These are phyloP conservation scores for Lasioglossum villosulum DNA, from an alignment of 2,888 invertebrate species.

Conservation along the genomic window DNA sequence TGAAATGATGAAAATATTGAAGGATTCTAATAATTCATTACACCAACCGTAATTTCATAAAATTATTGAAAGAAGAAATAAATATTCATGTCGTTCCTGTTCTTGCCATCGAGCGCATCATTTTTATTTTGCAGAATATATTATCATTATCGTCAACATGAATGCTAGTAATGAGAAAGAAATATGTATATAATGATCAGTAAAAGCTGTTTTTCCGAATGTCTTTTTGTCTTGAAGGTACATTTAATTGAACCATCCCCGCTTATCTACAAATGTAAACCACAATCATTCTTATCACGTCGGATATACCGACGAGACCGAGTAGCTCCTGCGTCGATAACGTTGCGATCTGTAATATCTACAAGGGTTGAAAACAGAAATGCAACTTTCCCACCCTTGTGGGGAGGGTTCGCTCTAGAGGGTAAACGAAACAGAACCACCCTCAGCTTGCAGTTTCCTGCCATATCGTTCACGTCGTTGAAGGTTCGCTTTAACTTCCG, in stretches of 20 bases:
- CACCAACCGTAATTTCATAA: too few relatives aligned
- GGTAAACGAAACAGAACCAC: conserved; percentile 30
- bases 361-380: conserved; percentile 13
- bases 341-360: conserved; percentile 40
- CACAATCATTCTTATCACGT: background rate
- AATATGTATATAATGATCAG: background rate
- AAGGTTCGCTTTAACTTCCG: background rate
- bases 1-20: too few relatives aligned
- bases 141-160: background rate
- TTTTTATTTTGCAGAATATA: too few relatives aligned
- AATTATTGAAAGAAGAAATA: too few relatives aligned
- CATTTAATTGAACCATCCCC: background rate
- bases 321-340: conserved; percentile 54
- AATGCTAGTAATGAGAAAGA: background rate
- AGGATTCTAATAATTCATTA: too few relatives aligned
- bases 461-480: background rate
- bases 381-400: conserved; percentile 37
- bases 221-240: background rate
- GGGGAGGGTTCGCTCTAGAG: background rate
- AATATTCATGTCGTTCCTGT: too few relatives aligned
- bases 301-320: background rate
- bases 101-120: too few relatives aligned
- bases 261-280: conserved; percentile 10
- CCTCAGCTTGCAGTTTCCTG: conserved; percentile 3
- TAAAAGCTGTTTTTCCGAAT: background rate